These are phyloP conservation scores for Mnemiopsis leidyi DNA, from an alignment of 37 sponge, comb jelly and placozoan genomes.

Conservation along the genomic window DNA sequence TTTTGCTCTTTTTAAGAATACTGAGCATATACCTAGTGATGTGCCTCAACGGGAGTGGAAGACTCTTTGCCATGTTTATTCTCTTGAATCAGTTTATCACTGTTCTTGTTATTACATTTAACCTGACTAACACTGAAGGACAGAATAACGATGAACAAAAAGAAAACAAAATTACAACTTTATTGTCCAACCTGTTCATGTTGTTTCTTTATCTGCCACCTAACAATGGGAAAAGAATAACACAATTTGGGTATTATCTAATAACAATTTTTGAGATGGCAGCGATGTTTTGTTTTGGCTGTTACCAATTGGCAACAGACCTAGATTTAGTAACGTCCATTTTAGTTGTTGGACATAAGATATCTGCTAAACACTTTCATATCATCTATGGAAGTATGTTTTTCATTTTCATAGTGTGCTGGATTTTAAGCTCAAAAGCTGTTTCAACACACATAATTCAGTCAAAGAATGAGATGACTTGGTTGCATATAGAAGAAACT, in stretches of 20 bases:
- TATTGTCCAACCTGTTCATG: constrained; percentile 22
- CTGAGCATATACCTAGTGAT: background rate
- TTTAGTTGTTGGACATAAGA: background rate
- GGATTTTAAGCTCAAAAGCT: background rate
- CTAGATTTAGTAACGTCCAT: background rate
- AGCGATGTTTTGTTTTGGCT: background rate
- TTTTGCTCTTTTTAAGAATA: background rate
- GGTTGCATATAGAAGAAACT: background rate
- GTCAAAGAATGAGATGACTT: background rate
- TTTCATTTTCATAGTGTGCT: background rate
- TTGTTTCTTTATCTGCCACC: background rate
- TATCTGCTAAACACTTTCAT: background rate
- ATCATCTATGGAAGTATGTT: background rate
- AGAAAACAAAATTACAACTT: constrained; percentile 7
- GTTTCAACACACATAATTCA: background rate
- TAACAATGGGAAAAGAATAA: background rate
- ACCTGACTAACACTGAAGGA: background rate
- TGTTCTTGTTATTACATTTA: background rate
- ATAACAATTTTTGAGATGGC: background rate
- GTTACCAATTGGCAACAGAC: background rate
- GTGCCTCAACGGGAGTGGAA: background rate
- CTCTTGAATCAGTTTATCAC: background rate
- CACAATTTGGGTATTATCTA: background rate
- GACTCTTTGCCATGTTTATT: background rate
- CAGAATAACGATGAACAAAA: background rate